Evolutionary conservation across 2,113 vertebrate genomes (phyloP).

Genomic region (Thalassoma bifasciatum): DNA sequence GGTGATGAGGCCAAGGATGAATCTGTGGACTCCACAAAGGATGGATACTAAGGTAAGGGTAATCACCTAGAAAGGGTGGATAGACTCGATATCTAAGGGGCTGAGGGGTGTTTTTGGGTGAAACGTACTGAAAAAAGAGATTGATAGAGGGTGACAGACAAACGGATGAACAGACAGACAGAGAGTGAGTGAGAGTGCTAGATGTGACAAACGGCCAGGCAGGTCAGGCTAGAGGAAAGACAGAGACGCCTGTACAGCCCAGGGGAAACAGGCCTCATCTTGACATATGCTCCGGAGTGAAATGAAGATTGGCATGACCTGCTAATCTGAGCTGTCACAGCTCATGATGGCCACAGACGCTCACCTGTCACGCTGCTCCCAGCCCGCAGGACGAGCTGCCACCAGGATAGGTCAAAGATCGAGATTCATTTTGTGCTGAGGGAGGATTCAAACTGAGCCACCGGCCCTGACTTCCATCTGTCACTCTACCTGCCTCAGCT

Average conservation of each 20-base stretch:
- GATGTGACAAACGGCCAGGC: constrained; percentile 72
- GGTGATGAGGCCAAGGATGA: constrained; percentile 42
- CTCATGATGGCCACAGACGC: constrained; percentile 65
- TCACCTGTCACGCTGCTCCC: constrained; percentile 70
- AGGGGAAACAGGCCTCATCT: constrained; percentile 67
- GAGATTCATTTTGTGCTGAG: constrained; percentile 57
- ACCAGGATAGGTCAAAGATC: constrained; percentile 74
- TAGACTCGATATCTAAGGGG: constrained; percentile 56
- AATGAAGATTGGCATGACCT: constrained; percentile 78
- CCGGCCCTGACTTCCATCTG: constrained; percentile 30
- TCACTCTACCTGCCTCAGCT: constrained; percentile 27
- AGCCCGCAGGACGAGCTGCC: constrained; percentile 71
- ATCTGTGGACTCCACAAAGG: constrained; percentile 46
- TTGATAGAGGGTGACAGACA: constrained; percentile 74
- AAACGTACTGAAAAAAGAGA: constrained; percentile 39
- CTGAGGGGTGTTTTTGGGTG: constrained; percentile 49
- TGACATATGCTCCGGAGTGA: constrained; percentile 81
- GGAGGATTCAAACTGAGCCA: constrained; percentile 46
- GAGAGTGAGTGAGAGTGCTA: constrained; percentile 58
- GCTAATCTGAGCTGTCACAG: constrained; percentile 80
- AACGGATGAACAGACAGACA: constrained; percentile 67
- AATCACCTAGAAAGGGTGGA: constrained; percentile 32
- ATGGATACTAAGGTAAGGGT: constrained; percentile 77
- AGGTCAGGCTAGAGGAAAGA: constrained; percentile 58
- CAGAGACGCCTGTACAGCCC: constrained; percentile 63